Conservation (phyloP, 1,140 invertebrate genomes). For the Drosophila malerkotliana region DNA sequence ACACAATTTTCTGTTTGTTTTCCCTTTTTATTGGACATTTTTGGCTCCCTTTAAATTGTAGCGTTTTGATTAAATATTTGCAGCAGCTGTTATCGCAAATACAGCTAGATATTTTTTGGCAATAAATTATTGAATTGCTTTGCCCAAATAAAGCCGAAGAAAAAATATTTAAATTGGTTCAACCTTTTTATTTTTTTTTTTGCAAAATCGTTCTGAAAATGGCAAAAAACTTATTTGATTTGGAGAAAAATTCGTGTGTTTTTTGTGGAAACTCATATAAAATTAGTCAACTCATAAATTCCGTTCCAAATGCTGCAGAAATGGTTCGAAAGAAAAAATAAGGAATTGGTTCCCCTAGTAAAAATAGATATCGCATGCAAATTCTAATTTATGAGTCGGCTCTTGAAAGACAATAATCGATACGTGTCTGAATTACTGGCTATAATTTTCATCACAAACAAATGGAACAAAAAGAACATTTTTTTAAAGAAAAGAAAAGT, state of each 20-base stretch:
- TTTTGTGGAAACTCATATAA: constrained; percentile 60
- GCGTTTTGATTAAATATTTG: constrained; percentile 71
- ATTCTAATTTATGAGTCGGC: constrained; percentile 69
- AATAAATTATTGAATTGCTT: constrained; percentile 77
- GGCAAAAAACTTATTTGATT: constrained; percentile 70
- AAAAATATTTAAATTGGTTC: constrained; percentile 3
- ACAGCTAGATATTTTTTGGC: constrained; percentile 50
- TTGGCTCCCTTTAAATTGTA: constrained; percentile 43
- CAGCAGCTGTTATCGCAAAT: constrained; percentile 66
- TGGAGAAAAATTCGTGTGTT: constrained; percentile 6
- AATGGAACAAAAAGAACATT: not conserved
- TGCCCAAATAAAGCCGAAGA: constrained; percentile 32
- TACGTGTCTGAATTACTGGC: not conserved
- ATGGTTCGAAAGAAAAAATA: constrained; percentile 10
- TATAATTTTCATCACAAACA: not conserved
- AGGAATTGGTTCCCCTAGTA: not conserved
- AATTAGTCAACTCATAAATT: constrained; percentile 69
- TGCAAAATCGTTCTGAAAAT: constrained; percentile 76
- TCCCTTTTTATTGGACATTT: constrained; percentile 15
- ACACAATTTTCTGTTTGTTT: constrained; percentile 47
- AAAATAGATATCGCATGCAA: constrained; percentile 53
- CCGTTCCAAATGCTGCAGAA: constrained; percentile 71
- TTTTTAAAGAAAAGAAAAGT: not conserved
- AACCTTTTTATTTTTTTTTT: constrained; percentile 36
- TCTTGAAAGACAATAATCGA: constrained; percentile 3